Base-by-base conservation (phyloP, 2,888 invertebrate genomes). In the Trichopoda pennipes region DNA sequence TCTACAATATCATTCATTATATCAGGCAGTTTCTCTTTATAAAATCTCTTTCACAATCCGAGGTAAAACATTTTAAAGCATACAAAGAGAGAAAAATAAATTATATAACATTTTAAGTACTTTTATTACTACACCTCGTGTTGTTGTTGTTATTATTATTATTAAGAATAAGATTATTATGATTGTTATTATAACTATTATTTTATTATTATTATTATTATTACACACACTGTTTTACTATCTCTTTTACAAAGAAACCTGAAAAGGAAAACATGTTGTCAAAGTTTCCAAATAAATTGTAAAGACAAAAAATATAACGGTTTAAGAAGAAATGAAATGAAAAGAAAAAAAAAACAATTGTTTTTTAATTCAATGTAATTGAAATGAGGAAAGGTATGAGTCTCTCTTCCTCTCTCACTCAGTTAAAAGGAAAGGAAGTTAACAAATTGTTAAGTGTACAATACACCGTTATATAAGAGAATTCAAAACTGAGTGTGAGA, bases 351-450 rank as follows among this genome's bases (percentile, higher is more conserved):
- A 12, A 73, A 68, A 55, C 47, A 17, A 32, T 56, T 19, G 14
- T 75, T 64, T 79, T 44, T 70, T 64, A n/a, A 53, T 63, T 19
- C 32, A 68, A 35, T 38, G 35, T 66, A 70, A 73, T 72, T 82
- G 74, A 70, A 82, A 79, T 76, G 72, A 79, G 79, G 75, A 76
- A 79, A 76, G 49, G 23, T 70, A 75, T 56, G 42, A 51, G 3
- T 55, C 35, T 56, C 32, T 28, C 49, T 51, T 16, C 51, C 16
- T 44, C 47, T 28, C 38, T 14, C n/a, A 1, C 10, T 56, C n/a
- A 19, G 42, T 61, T 74, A 51, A 63, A 80, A 66, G 42, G 66
- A 38, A 80, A 80, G 80, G 64, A 80, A 75, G 69, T 75, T 53
- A 53, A 63, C 74, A 66, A 79, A 49, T 49, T n/a, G 1, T 38